Evolutionary conservation across 2,888 invertebrate species (phyloP).

Genomic region (Buathra laborator): DNA sequence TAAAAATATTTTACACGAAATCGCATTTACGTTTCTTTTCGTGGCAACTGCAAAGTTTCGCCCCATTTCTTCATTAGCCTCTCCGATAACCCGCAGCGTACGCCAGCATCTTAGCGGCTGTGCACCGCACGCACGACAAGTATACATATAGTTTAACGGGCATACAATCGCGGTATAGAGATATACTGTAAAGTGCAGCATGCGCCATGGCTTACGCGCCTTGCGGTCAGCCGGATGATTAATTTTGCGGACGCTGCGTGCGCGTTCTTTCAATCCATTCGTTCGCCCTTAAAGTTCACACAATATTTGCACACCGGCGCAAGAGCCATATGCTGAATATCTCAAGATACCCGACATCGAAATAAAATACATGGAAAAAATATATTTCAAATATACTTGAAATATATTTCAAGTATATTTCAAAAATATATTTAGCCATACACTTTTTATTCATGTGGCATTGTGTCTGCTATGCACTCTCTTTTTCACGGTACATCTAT

Average conservation of each 20-base stretch:
- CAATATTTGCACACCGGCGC: slow-evolving; percentile 51
- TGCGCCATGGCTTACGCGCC: slow-evolving; percentile 69
- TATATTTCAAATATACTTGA: no score
- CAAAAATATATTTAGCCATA: no score
- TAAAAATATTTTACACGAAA: no score
- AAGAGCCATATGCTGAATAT: slow-evolving; percentile 15
- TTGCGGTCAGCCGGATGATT: slow-evolving; percentile 75
- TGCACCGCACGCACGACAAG: slow-evolving; percentile 39
- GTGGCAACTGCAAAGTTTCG: neutral
- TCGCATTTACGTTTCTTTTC: no score
- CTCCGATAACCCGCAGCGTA: slow-evolving; percentile 63
- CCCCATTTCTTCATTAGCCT: slow-evolving; percentile 65
- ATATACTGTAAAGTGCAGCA: slow-evolving; percentile 47
- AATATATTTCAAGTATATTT: no score
- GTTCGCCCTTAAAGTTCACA: slow-evolving; percentile 39
- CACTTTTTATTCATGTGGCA: no score
- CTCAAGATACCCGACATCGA: no score
- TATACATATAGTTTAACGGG: slow-evolving; percentile 13
- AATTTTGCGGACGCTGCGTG: slow-evolving; percentile 74
- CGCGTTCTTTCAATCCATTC: slow-evolving; percentile 45
- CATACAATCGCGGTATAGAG: slow-evolving; percentile 7
- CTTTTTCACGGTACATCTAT: no score
- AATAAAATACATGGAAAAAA: no score
- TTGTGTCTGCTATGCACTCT: no score
- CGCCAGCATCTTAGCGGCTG: slow-evolving; percentile 9